Percentiles rank a stretch among this genome's conserved stretches.
phyloP scores from a whole-genome alignment of 1,140 invertebrate species.

The Ceratosolen solmsi region DNA sequence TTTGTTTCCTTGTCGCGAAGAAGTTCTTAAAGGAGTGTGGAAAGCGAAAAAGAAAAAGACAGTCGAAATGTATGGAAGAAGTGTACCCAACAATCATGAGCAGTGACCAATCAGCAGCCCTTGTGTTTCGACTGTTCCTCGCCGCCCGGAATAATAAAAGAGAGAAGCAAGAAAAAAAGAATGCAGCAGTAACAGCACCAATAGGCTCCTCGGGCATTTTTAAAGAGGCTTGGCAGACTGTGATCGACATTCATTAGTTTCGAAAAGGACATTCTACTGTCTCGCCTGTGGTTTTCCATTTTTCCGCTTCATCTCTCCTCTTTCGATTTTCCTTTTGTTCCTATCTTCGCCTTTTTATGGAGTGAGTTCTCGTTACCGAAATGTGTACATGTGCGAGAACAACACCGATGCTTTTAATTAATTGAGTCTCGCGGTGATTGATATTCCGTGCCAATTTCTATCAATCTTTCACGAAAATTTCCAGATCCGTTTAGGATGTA shows the following conservation, averaged over 20 bases:
- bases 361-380: neutral
- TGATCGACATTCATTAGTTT: conserved; percentile 60
- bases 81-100: conserved; percentile 59
- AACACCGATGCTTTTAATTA: conserved; percentile 33
- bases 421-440: conserved; percentile 42
- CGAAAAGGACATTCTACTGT: conserved; percentile 30
- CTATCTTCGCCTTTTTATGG: neutral
- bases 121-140: conserved; percentile 57
- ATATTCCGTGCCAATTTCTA: conserved; percentile 39
- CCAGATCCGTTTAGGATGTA: neutral
- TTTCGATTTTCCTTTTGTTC: conserved; percentile 17
- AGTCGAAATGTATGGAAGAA: conserved; percentile 46
- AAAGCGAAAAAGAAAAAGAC: conserved; percentile 30
- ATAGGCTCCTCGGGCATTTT: conserved; percentile 51
- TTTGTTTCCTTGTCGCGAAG: conserved; percentile 7
- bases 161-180: conserved; percentile 43
- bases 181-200: conserved; percentile 4
- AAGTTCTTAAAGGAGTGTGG: conserved; percentile 27
- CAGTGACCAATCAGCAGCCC: conserved; percentile 62
- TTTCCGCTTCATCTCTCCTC: conserved; percentile 1
- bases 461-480: conserved; percentile 13
- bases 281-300: conserved; percentile 32
- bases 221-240: conserved; percentile 61
- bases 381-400: neutral
- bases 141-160: conserved; percentile 57